Percentiles rank a stretch among this genome's conserved stretches.
Evolutionary conservation across 2,113 vertebrate genomes (phyloP).

Genomic region (Odobenus rosmarus): DNA sequence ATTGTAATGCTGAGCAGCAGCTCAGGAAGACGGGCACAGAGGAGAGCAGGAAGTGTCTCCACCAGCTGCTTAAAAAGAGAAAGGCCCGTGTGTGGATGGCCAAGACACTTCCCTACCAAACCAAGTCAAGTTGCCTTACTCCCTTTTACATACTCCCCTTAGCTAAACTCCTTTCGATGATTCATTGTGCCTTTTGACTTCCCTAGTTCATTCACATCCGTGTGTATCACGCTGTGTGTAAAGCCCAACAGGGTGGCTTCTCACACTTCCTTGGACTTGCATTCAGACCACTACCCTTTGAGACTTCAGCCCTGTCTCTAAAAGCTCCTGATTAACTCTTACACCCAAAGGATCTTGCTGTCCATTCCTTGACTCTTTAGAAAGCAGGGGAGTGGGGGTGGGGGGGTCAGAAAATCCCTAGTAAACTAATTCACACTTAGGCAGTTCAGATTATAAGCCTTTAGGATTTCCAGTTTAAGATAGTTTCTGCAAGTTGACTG

Average conservation of each 20-base stretch:
- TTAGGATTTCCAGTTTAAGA: background rate
- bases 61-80: background rate
- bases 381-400: background rate
- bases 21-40: background rate
- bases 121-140: background rate
- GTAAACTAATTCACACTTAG: background rate
- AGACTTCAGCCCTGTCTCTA: background rate
- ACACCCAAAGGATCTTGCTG: background rate
- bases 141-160: background rate
- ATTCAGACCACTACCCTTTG: background rate
- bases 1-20: background rate
- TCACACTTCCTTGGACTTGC: background rate
- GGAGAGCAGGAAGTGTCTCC: background rate
- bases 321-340: background rate
- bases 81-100: background rate
- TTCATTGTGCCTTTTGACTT: background rate
- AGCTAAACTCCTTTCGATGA: background rate
- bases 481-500: background rate
- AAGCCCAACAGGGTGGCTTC: background rate
- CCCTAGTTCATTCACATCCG: background rate
- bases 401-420: background rate
- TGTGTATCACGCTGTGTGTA: background rate
- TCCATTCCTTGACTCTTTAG: background rate
- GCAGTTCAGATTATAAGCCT: background rate
- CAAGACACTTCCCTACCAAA: background rate